Base-by-base conservation (phyloP, 2,888 invertebrate genomes). In the Slavum lentiscoides region DNA sequence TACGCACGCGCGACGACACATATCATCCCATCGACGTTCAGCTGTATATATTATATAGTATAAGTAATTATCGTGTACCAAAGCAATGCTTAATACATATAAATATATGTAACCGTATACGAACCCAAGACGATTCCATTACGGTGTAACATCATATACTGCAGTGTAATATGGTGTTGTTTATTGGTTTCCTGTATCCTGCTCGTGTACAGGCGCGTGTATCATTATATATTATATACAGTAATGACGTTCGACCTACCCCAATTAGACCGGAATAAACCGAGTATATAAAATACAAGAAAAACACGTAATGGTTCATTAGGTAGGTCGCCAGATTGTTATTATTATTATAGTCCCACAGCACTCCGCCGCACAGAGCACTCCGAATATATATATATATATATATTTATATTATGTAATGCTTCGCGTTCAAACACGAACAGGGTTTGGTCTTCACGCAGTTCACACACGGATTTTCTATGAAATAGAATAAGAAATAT, bases 261-360 rank as follows among this genome's bases (percentile, higher is more conserved):
- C 62, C 74, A 74, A 74, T 74, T 74, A 74, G 30, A 1, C 30
- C 13, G 30, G 53, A 37, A 53, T 21, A 59, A 61, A 61, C 61
- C 37, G 15, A 70, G 9, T 9, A 55, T 62, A 19, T 9, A n/a
- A 70, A 19, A 39, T 17, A 19, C 5, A 53, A 74, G 39, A 66
- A 74, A 62, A 55, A 66, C 74, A 37, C 23, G 66, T 55, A 55
- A 74, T 66, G 39, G 66, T 66, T 74, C 13, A 4, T 39, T 55
- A 55, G 39, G 21, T 30, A 30, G 30, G 30, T 30, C 30, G 30
- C 4, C 30, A 30, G 30, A 30, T 30, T 30, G 4, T 30, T 30
- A 30, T 30, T 30, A 30, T 30, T 30, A 30, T 30, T 11, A 43
- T 11, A 43, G 43, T 43, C 43, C 11, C 43, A 11, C 43, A 37